phyloP scores from a whole-genome alignment of 2,888 invertebrate species.

The Lagria hirta region DNA sequence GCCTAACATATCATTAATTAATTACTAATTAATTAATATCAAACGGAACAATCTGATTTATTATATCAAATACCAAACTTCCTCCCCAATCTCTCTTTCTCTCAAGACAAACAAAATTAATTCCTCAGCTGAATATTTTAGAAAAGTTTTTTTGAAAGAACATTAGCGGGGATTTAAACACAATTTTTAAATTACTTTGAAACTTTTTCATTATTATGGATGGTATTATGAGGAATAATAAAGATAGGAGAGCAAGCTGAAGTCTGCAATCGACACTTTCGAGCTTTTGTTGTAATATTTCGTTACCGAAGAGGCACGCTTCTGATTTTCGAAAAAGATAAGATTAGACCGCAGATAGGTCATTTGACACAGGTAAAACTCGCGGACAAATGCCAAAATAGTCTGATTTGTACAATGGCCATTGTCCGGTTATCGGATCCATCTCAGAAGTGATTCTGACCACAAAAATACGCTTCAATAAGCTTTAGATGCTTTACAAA shows the following conservation, averaged over 20 bases:
- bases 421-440: conserved; percentile 42
- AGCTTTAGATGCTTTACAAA: too few relatives aligned
- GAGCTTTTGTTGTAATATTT: conserved; percentile 26
- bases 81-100: too few relatives aligned
- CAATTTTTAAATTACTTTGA: conserved; percentile 36
- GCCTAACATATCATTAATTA: conserved; percentile 49
- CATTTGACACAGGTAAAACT: conserved; percentile 24
- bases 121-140: conserved; percentile 32
- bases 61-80: conserved; percentile 23
- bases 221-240: conserved; percentile 20
- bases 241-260: conserved; percentile 16
- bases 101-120: conserved; percentile 34
- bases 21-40: conserved; percentile 49
- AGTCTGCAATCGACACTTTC: conserved; percentile 28
- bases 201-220: conserved; percentile 29
- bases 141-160: conserved; percentile 37
- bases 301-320: conserved; percentile 27
- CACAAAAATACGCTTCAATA: too few relatives aligned
- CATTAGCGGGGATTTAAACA: conserved; percentile 44
- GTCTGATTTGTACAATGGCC: conserved; percentile 42
- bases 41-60: conserved; percentile 41
- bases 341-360: conserved; percentile 27
- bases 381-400: conserved; percentile 40
- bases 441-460: too few relatives aligned
- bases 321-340: conserved; percentile 24